Evolutionary conservation across 2,888 invertebrate species (phyloP).

Genomic region (Hoplodrina blanda): DNA sequence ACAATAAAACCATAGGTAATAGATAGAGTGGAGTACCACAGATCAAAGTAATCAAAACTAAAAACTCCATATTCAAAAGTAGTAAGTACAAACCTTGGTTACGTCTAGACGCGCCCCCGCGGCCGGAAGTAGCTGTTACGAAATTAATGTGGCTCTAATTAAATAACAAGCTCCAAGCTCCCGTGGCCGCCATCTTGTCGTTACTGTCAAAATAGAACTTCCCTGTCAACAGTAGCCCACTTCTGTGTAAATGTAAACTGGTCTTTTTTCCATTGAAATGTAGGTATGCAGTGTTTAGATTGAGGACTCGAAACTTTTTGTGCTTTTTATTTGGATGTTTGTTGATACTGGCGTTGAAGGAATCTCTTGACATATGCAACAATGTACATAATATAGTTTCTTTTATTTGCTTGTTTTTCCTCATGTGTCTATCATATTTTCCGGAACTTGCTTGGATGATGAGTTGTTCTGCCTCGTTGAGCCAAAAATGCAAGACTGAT

Average conservation of each 20-base stretch:
- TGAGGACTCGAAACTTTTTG: constrained; percentile 20
- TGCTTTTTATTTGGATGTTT: constrained; percentile 21
- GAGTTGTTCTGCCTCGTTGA: no score
- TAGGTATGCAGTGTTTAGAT: constrained; percentile 48
- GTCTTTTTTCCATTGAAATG: constrained; percentile 59
- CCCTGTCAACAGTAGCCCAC: constrained; percentile 73
- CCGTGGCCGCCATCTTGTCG: constrained; percentile 77
- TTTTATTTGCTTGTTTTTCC: background rate
- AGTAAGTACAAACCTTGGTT: constrained; percentile 51
- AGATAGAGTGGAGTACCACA: background rate
- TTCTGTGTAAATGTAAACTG: constrained; percentile 65
- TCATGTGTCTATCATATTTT: background rate
- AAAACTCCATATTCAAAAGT: constrained; percentile 23
- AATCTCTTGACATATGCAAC: constrained; percentile 1
- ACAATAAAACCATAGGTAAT: background rate
- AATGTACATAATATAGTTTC: background rate
- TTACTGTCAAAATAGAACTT: constrained; percentile 82
- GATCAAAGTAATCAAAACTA: background rate
- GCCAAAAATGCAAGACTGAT: background rate
- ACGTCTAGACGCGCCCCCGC: constrained; percentile 71
- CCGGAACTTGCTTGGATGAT: background rate
- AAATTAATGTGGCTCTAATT: constrained; percentile 88
- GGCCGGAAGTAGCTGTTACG: constrained; percentile 85
- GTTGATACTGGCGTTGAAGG: constrained; percentile 10
- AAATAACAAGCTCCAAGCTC: constrained; percentile 85